Evolutionary conservation across 2,888 invertebrate species (phyloP), one percentile per base, ranked within the genome.

Genomic region (Morpho achilles): DNA sequence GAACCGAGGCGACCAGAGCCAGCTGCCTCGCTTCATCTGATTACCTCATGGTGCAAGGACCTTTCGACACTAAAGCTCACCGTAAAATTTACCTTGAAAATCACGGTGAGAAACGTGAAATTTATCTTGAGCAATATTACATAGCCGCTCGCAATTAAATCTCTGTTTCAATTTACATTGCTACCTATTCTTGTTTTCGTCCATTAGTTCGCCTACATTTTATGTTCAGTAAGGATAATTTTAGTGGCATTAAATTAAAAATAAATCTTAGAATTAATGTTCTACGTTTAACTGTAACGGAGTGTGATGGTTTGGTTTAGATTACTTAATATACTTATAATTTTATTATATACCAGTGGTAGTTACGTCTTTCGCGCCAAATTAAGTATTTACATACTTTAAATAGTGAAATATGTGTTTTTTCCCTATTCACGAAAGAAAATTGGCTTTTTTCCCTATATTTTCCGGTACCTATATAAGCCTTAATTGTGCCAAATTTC

Each of bases 21-120:
- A 78, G 80, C 83, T 81, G 82, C 81, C 76, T 74, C 72, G 74
- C 75, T 80, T 80, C 83, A 85, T 85, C 83, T 80, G 84, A 86
- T 87, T 87, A 87, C 85, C 80, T 82, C 85, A 82, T 80, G 81
- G 87, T 79, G 82, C 86, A 89, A 88, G 87, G 88, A 89, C 88
- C 88, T 86, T 87, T 82, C 87, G 80, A 80, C 82, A 82, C 78
- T 22, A 81, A 82, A 85, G 81, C 82, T 81, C 80, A 70, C 82
- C 83, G 84, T 83, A 82, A 85, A 87, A 87, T 84, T 67, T 73
- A 82, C 87, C 86, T 83, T 87, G 86, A 82, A 82, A 85, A 84
- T 84, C 74, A 70, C 72, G 73, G 72, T 68, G 67, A 69, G 70
- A 66, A 73, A 74, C 79, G 78, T 76, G 76, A 82, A 82, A 77